Evolutionary conservation across 2,888 invertebrate species (phyloP).

Genomic region (Orthonevra nobilis): DNA sequence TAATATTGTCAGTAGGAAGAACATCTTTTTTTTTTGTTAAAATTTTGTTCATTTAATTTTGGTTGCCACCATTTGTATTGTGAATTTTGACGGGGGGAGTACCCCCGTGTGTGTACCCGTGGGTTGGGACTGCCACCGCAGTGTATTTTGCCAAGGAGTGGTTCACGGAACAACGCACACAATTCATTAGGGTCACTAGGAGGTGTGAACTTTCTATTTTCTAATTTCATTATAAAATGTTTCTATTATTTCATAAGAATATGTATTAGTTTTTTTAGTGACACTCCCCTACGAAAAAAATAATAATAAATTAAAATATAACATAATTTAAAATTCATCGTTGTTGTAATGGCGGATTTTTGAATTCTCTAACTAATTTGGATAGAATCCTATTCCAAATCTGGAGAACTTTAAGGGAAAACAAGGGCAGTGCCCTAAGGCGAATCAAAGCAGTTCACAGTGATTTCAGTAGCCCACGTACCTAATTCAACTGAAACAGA

Average conservation of each 20-base stretch:
- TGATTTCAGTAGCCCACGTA: too few species aligned
- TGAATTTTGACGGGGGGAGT: neutral
- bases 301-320: neutral
- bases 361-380: too few species aligned
- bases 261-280: neutral
- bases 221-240: neutral
- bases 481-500: too few species aligned
- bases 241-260: constrained; percentile 6
- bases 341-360: neutral
- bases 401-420: too few species aligned
- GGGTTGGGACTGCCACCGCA: neutral
- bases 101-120: neutral
- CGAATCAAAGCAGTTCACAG: too few species aligned
- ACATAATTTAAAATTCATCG: neutral
- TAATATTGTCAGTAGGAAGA: constrained; percentile 62
- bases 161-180: constrained; percentile 8
- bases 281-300: neutral
- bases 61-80: constrained; percentile 41
- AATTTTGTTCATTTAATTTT: constrained; percentile 27
- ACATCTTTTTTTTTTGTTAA: constrained; percentile 25
- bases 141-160: constrained; percentile 31
- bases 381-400: too few species aligned
- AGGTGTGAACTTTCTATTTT: constrained; percentile 20
- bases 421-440: too few species aligned
- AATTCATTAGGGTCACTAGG: constrained; percentile 31